Evolutionary conservation across 2,797 vertebrate species (phyloP), one percentile per base, ranked within the genome.

Genomic region (Sebastes trivittatus): DNA sequence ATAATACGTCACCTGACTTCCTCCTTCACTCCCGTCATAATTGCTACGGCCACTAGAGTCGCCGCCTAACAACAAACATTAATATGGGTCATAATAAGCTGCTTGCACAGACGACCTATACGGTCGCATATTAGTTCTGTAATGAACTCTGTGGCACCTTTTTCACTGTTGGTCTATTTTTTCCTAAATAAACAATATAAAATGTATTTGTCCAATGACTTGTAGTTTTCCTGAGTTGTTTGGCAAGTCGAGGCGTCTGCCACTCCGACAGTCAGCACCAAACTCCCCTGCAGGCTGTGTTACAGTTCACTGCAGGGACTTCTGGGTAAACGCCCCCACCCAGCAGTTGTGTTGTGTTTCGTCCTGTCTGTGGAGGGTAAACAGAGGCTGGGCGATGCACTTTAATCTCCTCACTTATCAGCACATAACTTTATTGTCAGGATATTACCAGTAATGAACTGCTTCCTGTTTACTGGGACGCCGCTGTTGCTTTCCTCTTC

Each of bases 391-490:
- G 16, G 0, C 49, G 1, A 58, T 32, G 66, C 72, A 34, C 58
- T 83, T 90, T 59, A 61, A 90, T 66, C 65, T 77, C 49, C 32
- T 54, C 46, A 59, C 42, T 80, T 72, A 91, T 91, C 74, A 36
- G 83, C 80, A 61, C 85, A 81, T 66, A 70, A 16, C 65, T 68
- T 76, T 85, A 88, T 89, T 87, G 86, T 90, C 90, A 61, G 86
- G 88, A 90, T 83, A 85, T 86, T 64, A 85, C 55, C 78, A 84
- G 86, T 89, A 90, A 93, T 88, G 72, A 89, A 82, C 78, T 67
- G 73, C 88, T 94, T 94, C 93, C 94, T 94, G 93, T 94, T 94
- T 90, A 90, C 91, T 85, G 79, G 86, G 59, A 54, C 11, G 7
- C 65, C 22, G 23, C 27, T 30, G 22, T 3, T 36, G 6, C 27